A percentile compares a stretch with the other conserved stretches of the same genome.
Evolutionary conservation across 92 coral and sea anemone genomes (phyloP).

Genomic region (Pocillopora meandrina): DNA sequence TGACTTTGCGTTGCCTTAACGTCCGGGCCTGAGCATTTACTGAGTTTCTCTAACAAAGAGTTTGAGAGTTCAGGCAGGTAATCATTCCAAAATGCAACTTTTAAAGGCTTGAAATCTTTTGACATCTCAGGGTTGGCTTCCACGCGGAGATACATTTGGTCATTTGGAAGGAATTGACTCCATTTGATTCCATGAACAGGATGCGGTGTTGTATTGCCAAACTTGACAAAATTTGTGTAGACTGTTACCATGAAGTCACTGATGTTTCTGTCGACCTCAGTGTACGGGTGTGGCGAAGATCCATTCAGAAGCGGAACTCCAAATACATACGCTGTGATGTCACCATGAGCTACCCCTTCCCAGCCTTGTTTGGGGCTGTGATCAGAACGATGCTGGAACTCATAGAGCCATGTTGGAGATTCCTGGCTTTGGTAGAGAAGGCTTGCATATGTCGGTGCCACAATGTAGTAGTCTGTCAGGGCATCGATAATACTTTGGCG

Average conservation of each 20-base stretch:
- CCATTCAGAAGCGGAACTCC: constrained; percentile 61
- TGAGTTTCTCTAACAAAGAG: constrained; percentile 2
- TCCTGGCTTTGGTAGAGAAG: constrained; percentile 45
- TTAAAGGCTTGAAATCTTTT: constrained; percentile 59
- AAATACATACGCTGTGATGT: constrained; percentile 64
- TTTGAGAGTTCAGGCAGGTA: constrained; percentile 37
- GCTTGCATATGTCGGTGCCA: constrained; percentile 70
- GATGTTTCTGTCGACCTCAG: constrained; percentile 52
- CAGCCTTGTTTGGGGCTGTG: constrained; percentile 44
- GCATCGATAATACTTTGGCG: constrained; percentile 60
- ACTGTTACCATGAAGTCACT: constrained; percentile 67
- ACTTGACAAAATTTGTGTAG: constrained; percentile 70
- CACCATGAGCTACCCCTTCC: constrained; percentile 77
- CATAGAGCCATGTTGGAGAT: constrained; percentile 64
- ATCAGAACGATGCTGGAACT: constrained; percentile 62
- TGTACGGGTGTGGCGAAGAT: constrained; percentile 28
- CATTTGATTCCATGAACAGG: constrained; percentile 50
- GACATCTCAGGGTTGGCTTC: constrained; percentile 43
- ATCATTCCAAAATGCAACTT: constrained; percentile 81
- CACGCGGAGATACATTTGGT: constrained; percentile 66
- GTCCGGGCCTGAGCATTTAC: constrained; percentile 9
- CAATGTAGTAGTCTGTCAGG: constrained; percentile 49
- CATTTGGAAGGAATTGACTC: constrained; percentile 44
- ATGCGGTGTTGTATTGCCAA: constrained; percentile 51
- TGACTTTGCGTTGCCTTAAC: background rate